These are phyloP conservation scores for Onychorhynchus coronatus DNA, from an alignment of 2,113 vertebrate species.

Conservation along the genomic window DNA sequence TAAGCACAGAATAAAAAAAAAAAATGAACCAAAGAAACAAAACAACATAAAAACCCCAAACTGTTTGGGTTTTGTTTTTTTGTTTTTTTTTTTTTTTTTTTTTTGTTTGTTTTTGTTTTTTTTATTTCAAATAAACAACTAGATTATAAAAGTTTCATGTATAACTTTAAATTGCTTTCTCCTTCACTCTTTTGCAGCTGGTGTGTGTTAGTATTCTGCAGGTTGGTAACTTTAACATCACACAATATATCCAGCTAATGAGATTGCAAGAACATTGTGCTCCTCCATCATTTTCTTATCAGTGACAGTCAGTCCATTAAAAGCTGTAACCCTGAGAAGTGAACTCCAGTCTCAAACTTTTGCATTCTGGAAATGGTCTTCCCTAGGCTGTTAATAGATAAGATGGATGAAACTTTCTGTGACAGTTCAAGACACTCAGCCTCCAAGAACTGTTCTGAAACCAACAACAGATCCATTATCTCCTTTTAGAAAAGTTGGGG, in stretches of 20 bases:
- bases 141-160: conserved; percentile 29
- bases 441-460: conserved; percentile 57
- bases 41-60: background rate
- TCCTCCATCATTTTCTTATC: conserved; percentile 77
- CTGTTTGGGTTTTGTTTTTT: background rate
- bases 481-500: conserved; percentile 39
- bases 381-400: conserved; percentile 62
- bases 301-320: conserved; percentile 75
- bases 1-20: background rate
- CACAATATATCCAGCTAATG: conserved; percentile 71
- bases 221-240: conserved; percentile 39
- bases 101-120: background rate
- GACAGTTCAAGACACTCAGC: conserved; percentile 50
- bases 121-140: background rate
- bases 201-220: conserved; percentile 55
- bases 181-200: background rate
- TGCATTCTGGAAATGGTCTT: conserved; percentile 68
- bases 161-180: conserved; percentile 60
- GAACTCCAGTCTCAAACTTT: conserved; percentile 68
- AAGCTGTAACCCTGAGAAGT: conserved; percentile 61
- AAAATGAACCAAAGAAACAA: background rate
- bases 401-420: conserved; percentile 56
- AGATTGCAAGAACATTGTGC: conserved; percentile 63
- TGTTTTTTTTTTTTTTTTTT: background rate
- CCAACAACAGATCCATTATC: conserved; percentile 50